Evolutionary conservation across 2,888 invertebrate species (phyloP).

Genomic region (Brenthis hecate): DNA sequence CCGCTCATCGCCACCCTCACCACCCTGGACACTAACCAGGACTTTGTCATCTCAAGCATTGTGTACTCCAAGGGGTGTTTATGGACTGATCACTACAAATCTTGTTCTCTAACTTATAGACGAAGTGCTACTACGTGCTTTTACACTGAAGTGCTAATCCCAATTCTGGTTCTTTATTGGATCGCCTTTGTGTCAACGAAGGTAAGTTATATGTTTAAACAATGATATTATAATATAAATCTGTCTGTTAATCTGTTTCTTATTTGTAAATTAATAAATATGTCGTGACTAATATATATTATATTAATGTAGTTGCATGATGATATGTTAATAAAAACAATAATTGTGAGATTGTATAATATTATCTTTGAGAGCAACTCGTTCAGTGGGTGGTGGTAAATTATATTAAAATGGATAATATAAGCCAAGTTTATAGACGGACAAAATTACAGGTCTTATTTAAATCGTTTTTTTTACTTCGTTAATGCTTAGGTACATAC

Average conservation of each 20-base stretch:
- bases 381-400: conserved; percentile 2
- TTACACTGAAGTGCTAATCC: conserved; percentile 76
- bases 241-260: conserved; percentile 31
- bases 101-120: conserved; percentile 62
- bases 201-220: conserved; percentile 56
- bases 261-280: conserved; percentile 27
- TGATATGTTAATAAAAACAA: conserved; percentile 30
- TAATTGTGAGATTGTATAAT: conserved; percentile 15
- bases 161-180: conserved; percentile 76
- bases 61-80: conserved; percentile 57
- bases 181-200: conserved; percentile 64
- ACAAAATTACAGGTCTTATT: not conserved
- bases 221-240: conserved; percentile 13
- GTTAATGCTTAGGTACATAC: no score
- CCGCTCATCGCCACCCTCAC: conserved; percentile 44
- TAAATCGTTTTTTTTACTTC: not conserved
- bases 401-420: conserved; percentile 4
- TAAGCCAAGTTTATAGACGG: not conserved
- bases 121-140: conserved; percentile 77
- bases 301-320: conserved; percentile 32
- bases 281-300: conserved; percentile 39
- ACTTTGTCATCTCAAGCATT: conserved; percentile 51
- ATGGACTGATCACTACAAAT: conserved; percentile 54
- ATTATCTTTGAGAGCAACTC: conserved; percentile 6
- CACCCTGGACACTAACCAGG: conserved; percentile 53